Base-by-base conservation (phyloP, 1,140 invertebrate species). In the Ephestia elutella region DNA sequence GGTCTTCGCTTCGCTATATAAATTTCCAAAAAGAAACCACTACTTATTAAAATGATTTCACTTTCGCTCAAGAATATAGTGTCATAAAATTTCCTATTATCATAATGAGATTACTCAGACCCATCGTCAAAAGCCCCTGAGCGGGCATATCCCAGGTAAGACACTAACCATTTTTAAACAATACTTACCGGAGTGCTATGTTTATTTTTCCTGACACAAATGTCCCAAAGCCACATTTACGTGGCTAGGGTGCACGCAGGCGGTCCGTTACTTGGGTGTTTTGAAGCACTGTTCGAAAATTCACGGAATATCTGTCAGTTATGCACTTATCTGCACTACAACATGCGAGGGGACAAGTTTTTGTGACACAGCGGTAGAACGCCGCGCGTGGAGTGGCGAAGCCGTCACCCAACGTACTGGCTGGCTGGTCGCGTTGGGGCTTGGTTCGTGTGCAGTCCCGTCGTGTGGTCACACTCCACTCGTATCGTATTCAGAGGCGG, bases 101-200 rank as follows among this genome's bases (percentile, higher is more conserved):
- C 38, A 44, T 44, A 44, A 44, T 44, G 38, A 15, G 13, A 44
- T 2, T 44, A 44, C 10, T 2, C 10, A 4, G 38, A 44, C 8
- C 11, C 30, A 32, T 32, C 30, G 30, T 10, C 30, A 32, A 7
- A 32, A 32, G 38, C 15, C 1, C 38, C 38, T 44, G 3, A 44
- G 38, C 38, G 55, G 15, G 13, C n/a, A 55, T 44, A 17, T 15
- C 15, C 13, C 38, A 44, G 38, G 38, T 44, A 44, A 54, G 58
- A 49, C 62, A 71, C 75, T 66, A 66, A 77, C 65, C 57, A 69
- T 44, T 44, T 44, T 44, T 44, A 44, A 44, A 44, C 38, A 71
- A 70, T 68, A 76, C 84, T 86, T 73, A 87, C 84, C 76, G 77
- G 70, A 83, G 74, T 79, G 73, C 62, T 80, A 78, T 85, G 81